Conservation (phyloP, 2,888 invertebrate genomes). For the Zaprionus lineosus region DNA sequence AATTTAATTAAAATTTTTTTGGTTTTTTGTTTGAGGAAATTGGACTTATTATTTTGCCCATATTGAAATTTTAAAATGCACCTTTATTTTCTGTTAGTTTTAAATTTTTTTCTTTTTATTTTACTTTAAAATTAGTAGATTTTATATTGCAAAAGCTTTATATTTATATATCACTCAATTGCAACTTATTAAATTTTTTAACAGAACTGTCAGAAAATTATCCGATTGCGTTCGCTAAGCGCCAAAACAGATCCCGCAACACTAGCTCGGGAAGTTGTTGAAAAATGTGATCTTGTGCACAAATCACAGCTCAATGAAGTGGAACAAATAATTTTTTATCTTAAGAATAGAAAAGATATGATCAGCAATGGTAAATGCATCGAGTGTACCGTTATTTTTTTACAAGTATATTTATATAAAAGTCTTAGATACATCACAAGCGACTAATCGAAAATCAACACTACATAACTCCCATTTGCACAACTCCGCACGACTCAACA, state of each 20-base stretch:
- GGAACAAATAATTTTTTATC: constrained; percentile 93
- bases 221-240: constrained; percentile 91
- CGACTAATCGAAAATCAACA: constrained; percentile 11
- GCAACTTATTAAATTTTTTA: constrained; percentile 21
- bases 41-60: no score
- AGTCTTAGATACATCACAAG: no score
- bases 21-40: background rate
- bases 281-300: constrained; percentile 93
- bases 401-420: no score
- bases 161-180: no score
- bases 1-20: background rate
- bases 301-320: constrained; percentile 91
- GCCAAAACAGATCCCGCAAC: constrained; percentile 90
- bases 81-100: no score
- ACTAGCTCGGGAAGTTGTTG: constrained; percentile 92
- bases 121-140: no score
- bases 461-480: constrained; percentile 60
- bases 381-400: background rate
- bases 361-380: constrained; percentile 72
- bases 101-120: no score
- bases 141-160: no score
- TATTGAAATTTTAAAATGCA: no score
- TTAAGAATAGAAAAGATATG: constrained; percentile 89
- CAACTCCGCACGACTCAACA: constrained; percentile 60
- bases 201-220: constrained; percentile 91